A percentile compares a stretch with the other conserved stretches of the same genome.
These are phyloP conservation scores for Danio albolineatus DNA, from an alignment of 2,797 vertebrate genomes.

Conservation along the genomic window DNA sequence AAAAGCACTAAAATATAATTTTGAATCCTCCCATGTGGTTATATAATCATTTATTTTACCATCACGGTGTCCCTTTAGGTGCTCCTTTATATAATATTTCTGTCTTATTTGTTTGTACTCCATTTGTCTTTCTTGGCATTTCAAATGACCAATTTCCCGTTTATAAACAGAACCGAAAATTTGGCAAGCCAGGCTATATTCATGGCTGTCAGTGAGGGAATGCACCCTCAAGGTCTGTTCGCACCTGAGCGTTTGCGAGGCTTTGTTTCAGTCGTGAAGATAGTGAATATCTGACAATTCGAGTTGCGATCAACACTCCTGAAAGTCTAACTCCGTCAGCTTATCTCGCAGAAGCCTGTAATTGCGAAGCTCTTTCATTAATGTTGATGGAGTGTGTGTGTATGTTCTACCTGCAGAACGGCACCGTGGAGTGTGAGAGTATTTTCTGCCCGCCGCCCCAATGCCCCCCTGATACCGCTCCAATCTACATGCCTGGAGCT, in stretches of 20 bases:
- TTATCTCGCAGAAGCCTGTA: background rate
- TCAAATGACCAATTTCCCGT: background rate
- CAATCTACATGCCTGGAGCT: conserved; percentile 81
- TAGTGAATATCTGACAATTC: background rate
- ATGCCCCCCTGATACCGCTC: conserved; percentile 81
- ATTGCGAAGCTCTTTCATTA: background rate
- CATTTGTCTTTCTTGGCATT: background rate
- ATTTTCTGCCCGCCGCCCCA: conserved; percentile 78
- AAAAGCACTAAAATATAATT: background rate
- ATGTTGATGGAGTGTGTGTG: background rate
- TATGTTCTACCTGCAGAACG: conserved; percentile 80
- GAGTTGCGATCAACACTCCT: background rate
- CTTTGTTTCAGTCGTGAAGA: background rate
- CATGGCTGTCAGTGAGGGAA: background rate
- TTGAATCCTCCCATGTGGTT: too few species aligned
- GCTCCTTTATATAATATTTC: background rate
- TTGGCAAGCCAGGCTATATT: background rate
- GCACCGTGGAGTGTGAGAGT: conserved; percentile 83
- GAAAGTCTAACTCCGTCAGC: background rate
- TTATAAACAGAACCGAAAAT: background rate
- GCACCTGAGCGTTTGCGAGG: background rate
- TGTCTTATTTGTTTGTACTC: background rate
- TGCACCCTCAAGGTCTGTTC: background rate
- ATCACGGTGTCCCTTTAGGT: background rate
- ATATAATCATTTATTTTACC: background rate